Evolutionary conservation across 1,140 invertebrate species (phyloP).

Genomic region (Epicauta chinensis): DNA sequence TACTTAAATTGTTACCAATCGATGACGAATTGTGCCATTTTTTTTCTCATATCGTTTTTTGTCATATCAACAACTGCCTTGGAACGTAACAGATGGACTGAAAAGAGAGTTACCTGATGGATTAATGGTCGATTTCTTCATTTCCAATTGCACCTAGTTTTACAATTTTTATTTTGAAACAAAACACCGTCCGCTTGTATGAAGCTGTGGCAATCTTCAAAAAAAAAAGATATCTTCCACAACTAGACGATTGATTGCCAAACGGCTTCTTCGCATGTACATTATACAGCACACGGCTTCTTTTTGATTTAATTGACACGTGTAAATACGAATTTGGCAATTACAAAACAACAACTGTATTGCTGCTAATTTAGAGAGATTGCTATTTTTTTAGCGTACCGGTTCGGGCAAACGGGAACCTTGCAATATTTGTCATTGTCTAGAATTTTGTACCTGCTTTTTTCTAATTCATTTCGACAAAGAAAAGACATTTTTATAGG

Average conservation of each 20-base stretch:
- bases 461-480: conserved; percentile 5
- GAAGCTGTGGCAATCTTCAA: not conserved
- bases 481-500: too few species aligned
- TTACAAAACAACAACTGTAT: not conserved
- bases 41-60: conserved; percentile 12
- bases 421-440: conserved; percentile 28
- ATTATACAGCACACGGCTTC: too few species aligned
- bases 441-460: conserved; percentile 34
- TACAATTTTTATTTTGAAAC: too few species aligned
- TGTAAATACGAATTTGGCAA: too few species aligned
- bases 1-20: conserved; percentile 1
- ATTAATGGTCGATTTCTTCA: not conserved
- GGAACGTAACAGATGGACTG: conserved; percentile 36
- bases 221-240: too few species aligned
- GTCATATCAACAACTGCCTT: conserved; percentile 29
- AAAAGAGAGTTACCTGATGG: conserved; percentile 35
- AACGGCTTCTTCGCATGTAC: too few species aligned
- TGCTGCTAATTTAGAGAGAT: conserved; percentile 16
- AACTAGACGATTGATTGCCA: too few species aligned
- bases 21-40: conserved; percentile 14
- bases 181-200: not conserved
- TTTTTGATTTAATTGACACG: too few species aligned
- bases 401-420: conserved; percentile 27
- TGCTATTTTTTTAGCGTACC: conserved; percentile 23
- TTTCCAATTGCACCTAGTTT: not conserved